A percentile compares a stretch with the other conserved stretches of the same genome.
Conservation (phyloP, 2,888 invertebrate genomes). For the Archips xylosteana region DNA sequence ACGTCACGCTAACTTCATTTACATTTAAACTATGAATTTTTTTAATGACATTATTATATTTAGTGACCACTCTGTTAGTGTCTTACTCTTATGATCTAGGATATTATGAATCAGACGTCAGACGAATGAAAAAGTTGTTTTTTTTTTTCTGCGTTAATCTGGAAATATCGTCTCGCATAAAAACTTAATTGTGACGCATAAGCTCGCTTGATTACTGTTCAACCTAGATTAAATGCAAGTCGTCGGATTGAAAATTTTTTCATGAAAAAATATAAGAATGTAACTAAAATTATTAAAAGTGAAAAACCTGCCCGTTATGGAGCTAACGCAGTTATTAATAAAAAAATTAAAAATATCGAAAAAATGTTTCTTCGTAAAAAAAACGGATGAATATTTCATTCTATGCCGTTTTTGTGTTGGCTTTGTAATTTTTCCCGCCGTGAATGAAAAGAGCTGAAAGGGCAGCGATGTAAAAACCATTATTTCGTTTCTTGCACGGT, state of each 20-base stretch:
- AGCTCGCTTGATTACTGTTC: not conserved
- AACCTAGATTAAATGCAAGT: not conserved
- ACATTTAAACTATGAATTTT: too few species aligned
- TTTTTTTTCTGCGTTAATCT: conserved; percentile 20
- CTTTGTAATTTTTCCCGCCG: not conserved
- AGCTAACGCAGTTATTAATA: too few species aligned
- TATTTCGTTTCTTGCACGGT: not conserved
- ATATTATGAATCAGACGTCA: conserved; percentile 17
- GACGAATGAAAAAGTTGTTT: conserved; percentile 21
- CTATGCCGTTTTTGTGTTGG: not conserved
- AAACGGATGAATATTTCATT: not conserved
- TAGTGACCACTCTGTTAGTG: conserved; percentile 5
- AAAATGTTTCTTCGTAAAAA: too few species aligned
- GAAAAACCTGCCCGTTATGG: too few species aligned
- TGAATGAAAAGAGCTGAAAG: not conserved
- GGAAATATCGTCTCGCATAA: conserved; percentile 17
- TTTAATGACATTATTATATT: too few species aligned
- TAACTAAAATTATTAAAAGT: too few species aligned
- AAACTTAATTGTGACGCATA: not conserved
- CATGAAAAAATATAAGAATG: too few species aligned
- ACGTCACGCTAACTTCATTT: too few species aligned
- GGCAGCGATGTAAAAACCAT: conserved; percentile 3
- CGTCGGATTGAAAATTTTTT: not conserved
- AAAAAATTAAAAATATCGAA: too few species aligned
- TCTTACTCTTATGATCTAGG: conserved; percentile 11